These are phyloP conservation scores for Sphaerophoria taeniata DNA, from an alignment of 2,888 invertebrate genomes.

Conservation along the genomic window DNA sequence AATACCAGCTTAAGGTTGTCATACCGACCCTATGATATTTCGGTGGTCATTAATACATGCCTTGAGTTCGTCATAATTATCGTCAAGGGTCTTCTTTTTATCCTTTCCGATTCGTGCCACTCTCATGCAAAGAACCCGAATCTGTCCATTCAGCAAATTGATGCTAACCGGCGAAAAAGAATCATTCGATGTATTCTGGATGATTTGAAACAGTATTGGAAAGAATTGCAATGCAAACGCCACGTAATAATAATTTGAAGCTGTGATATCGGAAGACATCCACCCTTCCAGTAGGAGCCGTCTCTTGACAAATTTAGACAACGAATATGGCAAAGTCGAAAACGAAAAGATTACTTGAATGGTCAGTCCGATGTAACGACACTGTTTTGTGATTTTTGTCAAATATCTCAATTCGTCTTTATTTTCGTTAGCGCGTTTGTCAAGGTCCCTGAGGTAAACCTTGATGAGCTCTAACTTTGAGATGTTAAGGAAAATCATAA, in stretches of 20 bases:
- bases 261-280: neutral
- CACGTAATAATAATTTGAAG: neutral
- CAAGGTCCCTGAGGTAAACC: neutral
- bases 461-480: neutral
- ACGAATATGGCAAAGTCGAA: conserved; percentile 34
- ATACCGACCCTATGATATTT: conserved; percentile 27
- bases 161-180: conserved; percentile 34
- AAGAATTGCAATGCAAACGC: conserved; percentile 10
- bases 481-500: neutral
- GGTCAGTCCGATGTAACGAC: neutral
- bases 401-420: neutral
- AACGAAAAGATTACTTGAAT: neutral
- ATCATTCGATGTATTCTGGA: conserved; percentile 36
- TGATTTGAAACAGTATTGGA: conserved; percentile 15
- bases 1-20: neutral
- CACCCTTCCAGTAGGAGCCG: neutral
- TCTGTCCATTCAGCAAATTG: conserved; percentile 38
- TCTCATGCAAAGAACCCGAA: conserved; percentile 47
- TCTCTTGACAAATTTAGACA: conserved; percentile 37
- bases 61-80: conserved; percentile 37
- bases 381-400: neutral
- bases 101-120: conserved; percentile 43
- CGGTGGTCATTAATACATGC: conserved; percentile 35
- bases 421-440: neutral
- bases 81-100: neutral